A percentile compares a stretch with the other conserved stretches of the same genome.
Evolutionary conservation across 2,797 vertebrate species (phyloP).

Genomic region (Ctenopoma multispine): DNA sequence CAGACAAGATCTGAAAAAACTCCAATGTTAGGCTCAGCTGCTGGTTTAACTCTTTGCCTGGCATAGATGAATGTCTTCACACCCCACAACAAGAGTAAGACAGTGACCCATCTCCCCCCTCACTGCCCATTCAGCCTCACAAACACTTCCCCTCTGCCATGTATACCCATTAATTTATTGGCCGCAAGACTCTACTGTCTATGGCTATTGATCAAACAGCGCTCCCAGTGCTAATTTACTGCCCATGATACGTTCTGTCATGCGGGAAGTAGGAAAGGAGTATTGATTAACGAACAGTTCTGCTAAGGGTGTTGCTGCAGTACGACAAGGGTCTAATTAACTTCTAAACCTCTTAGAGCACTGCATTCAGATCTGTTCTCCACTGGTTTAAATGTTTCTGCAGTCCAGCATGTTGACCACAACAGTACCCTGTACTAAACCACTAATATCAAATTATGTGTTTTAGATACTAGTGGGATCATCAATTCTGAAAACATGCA

Average conservation of each 20-base stretch:
- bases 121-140: slow-evolving; percentile 30
- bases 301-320: slow-evolving; percentile 52
- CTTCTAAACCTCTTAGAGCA: slow-evolving; percentile 42
- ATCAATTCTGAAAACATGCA: slow-evolving; percentile 6
- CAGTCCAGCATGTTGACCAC: slow-evolving; percentile 12
- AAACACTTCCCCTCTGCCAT: slow-evolving; percentile 45
- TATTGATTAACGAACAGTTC: slow-evolving; percentile 71
- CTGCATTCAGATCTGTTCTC: slow-evolving; percentile 43
- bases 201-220: slow-evolving; percentile 84
- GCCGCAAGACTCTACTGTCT: slow-evolving; percentile 71
- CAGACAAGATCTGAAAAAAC: slow-evolving; percentile 24
- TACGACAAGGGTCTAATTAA: slow-evolving; percentile 62
- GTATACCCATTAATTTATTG: slow-evolving; percentile 70
- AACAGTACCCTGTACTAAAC: no score
- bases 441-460: slow-evolving; percentile 2
- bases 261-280: slow-evolving; percentile 68
- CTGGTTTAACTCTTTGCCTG: slow-evolving; percentile 42
- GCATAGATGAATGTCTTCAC: slow-evolving; percentile 40
- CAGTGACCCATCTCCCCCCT: slow-evolving; percentile 44
- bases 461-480: slow-evolving; percentile 16
- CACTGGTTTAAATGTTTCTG: slow-evolving; percentile 10
- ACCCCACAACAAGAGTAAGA: slow-evolving; percentile 42
- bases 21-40: not conserved
- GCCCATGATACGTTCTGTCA: slow-evolving; percentile 74
- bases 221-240: slow-evolving; percentile 83